These are phyloP conservation scores for Adrianichthys oophorus DNA, from an alignment of 2,797 vertebrate genomes.

Conservation along the genomic window DNA sequence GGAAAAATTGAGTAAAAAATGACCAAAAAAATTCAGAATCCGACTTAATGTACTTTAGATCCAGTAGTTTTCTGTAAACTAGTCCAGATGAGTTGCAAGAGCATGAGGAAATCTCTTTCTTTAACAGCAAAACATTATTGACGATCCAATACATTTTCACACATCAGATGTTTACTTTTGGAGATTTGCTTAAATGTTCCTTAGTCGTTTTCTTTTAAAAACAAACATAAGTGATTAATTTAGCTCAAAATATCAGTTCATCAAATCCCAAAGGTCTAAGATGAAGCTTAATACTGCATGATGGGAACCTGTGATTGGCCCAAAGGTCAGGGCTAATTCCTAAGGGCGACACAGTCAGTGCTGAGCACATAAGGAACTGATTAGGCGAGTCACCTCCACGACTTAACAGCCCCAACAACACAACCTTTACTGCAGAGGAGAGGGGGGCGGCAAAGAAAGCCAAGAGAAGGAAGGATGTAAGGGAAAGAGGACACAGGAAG, in stretches of 20 bases:
- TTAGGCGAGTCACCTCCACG: slow-evolving; percentile 58
- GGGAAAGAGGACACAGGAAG: slow-evolving; percentile 22
- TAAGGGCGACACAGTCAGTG: slow-evolving; percentile 39
- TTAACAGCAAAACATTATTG: no score
- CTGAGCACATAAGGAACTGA: slow-evolving; percentile 56
- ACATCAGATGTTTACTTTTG: no score
- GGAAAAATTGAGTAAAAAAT: no score
- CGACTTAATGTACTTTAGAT: no score
- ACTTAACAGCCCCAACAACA: slow-evolving; percentile 47
- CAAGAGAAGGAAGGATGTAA: slow-evolving; percentile 6
- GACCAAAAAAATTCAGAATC: no score
- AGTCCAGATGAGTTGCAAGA: no score
- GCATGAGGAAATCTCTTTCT: no score
- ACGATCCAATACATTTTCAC: no score
- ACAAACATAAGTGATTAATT: background rate
- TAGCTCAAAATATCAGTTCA: slow-evolving; percentile 7
- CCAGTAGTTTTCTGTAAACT: no score
- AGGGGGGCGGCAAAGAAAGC: slow-evolving; percentile 4
- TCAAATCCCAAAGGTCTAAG: slow-evolving; percentile 16
- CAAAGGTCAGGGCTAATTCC: slow-evolving; percentile 54
- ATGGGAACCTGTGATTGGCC: slow-evolving; percentile 44
- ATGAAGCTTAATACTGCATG: slow-evolving; percentile 25
- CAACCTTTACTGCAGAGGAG: slow-evolving; percentile 30
- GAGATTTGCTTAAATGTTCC: background rate
- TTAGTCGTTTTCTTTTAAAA: background rate